Base-by-base conservation (phyloP, 2,797 vertebrate species). In the Chrysocyon brachyurus region DNA sequence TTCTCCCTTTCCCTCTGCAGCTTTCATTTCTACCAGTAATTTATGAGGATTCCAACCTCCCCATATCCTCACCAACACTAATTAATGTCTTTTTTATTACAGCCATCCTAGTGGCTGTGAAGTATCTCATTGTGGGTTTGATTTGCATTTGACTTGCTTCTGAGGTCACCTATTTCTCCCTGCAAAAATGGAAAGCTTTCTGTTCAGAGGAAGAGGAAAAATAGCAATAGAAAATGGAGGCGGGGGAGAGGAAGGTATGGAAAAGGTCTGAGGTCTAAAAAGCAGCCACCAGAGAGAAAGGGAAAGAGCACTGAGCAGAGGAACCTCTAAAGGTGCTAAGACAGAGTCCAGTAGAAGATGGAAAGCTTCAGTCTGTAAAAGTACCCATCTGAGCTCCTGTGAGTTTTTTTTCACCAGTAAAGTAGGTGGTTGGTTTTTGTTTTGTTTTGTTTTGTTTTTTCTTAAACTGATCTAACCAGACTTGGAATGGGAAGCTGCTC, bases 91-190 rank as follows among this genome's bases (percentile, higher is more conserved):
- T 75, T 92, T 52, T 33, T 16, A 84, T 56, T 68, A 57, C 4
- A 36, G 16, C 68, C 57, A 84, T 17, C 57, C 12, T 21, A 61
- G 12, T 40, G 40, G n/a, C 12, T 63, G 2, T 64, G 33, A 91
- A 66, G 52, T 49, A 66, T 49, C 85, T 92, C 57, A 56, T 0
- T 33, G 33, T 26, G 46, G 66, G 66, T 81, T 73, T 82, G 24
- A 89, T 61, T 56, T 79, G 61, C 26, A 84, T 66, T 61, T 87
- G 31, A 92, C 68, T 95, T 12, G 92, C 79, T 94, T 93, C 46
- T 66, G 66, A 90, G n/a, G 57, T 63, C 57, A 78, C 28, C 36
- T 64, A 54, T 79, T n/a, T 85, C 31, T 86, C 73, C 73, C 17
- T 22, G 33, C 33, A 26, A 83, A 87, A 5, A 81, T 16, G 2